Evolutionary conservation across 2,113 vertebrate genomes (phyloP).

Genomic region (Lonchura striata): DNA sequence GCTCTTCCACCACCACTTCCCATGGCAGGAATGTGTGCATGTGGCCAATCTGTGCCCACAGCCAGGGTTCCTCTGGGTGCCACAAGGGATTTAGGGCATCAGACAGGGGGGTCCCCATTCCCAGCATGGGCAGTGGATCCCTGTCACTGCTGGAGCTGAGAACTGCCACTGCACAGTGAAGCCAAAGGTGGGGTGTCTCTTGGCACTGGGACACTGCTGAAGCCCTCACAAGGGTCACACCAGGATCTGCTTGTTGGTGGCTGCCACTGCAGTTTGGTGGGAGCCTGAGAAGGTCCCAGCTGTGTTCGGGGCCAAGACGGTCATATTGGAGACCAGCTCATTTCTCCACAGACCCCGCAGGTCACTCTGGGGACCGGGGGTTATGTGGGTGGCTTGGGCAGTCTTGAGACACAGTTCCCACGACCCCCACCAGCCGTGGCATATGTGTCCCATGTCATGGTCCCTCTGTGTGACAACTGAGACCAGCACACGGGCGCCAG

Average conservation of each 20-base stretch:
- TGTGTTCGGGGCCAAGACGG: too few species aligned
- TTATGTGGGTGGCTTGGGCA: not conserved
- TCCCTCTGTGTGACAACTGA: fast-evolving
- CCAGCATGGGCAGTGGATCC: not conserved
- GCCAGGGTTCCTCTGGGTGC: not conserved
- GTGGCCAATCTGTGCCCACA: not conserved
- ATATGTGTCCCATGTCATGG: fast-evolving
- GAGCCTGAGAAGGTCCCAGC: not conserved
- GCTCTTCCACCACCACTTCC: not conserved
- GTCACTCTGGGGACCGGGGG: not conserved
- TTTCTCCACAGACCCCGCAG: not conserved
- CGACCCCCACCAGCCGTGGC: not conserved
- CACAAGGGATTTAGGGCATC: not conserved
- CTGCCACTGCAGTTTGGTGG: not conserved
- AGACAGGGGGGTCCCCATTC: fast-evolving
- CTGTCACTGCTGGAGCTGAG: not conserved
- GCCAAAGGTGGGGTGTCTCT: not conserved
- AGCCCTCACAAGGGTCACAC: not conserved
- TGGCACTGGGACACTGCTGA: not conserved
- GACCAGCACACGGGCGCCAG: fast-evolving
- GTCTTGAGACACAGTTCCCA: not conserved
- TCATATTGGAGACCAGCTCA: not conserved
- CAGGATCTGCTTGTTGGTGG: not conserved
- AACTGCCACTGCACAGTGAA: not conserved
- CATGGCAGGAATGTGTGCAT: not conserved